Percentiles rank a stretch among this genome's conserved stretches.
These are phyloP conservation scores for Pavo muticus DNA, from an alignment of 2,113 vertebrate species.

Conservation along the genomic window DNA sequence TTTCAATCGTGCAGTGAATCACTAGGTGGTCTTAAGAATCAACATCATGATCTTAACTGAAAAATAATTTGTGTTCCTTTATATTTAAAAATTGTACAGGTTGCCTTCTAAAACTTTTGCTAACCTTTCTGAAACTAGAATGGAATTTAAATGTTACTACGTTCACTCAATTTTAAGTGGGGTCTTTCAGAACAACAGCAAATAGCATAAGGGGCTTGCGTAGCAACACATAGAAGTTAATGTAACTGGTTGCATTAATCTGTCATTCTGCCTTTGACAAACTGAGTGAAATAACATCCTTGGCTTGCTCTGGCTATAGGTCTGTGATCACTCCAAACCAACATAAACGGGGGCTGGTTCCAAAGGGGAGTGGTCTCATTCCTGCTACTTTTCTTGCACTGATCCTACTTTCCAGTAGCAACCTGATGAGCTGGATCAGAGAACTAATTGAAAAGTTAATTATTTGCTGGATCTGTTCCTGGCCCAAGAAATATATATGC, in stretches of 20 bases:
- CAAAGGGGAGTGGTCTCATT: background rate
- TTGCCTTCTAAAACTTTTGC: background rate
- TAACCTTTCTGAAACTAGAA: background rate
- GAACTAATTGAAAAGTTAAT: background rate
- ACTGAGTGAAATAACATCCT: background rate
- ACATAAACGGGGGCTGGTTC: background rate
- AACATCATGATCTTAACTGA: background rate
- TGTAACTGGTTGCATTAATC: background rate
- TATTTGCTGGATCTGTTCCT: background rate
- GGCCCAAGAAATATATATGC: background rate
- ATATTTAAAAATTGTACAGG: background rate
- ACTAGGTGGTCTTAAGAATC: background rate
- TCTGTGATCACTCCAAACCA: background rate
- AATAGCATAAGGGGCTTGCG: background rate
- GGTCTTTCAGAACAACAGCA: background rate
- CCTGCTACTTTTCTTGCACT: background rate
- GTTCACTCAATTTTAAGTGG: background rate
- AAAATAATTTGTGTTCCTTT: background rate
- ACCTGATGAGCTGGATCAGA: background rate
- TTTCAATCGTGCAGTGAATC: background rate
- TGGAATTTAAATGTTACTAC: background rate
- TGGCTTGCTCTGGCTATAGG: background rate
- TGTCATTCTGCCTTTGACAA: background rate
- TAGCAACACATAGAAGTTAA: background rate
- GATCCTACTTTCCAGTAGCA: background rate